A percentile compares a stretch with the other conserved stretches of the same genome.
Conservation (phyloP, 2,113 vertebrate genomes). For the rabbit (Oryctolagus cuniculus) region DNA sequence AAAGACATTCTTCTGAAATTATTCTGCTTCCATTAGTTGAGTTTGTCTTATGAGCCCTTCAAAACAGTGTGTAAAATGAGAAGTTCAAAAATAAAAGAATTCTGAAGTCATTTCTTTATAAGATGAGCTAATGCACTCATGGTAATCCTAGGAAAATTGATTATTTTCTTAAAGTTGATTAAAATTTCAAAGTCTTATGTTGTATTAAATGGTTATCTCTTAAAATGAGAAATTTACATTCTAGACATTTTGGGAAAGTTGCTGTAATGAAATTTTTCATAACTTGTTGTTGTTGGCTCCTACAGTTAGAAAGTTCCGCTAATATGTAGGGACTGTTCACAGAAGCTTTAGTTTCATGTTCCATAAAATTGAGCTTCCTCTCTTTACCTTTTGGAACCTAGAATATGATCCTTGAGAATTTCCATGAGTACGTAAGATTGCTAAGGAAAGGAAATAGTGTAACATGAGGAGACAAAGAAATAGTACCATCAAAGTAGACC, state of each 20-base stretch:
- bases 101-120: slow-evolving; percentile 29
- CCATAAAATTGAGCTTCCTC: slow-evolving; percentile 67
- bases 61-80: slow-evolving; percentile 32
- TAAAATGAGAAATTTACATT: slow-evolving; percentile 13
- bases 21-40: slow-evolving; percentile 39
- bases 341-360: slow-evolving; percentile 54
- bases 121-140: neutral
- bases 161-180: neutral
- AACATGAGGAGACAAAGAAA: too few species aligned
- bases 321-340: slow-evolving; percentile 1
- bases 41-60: slow-evolving; percentile 18
- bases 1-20: neutral
- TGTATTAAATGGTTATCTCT: slow-evolving; percentile 43
- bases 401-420: too few species aligned
- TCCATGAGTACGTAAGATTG: too few species aligned
- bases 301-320: slow-evolving; percentile 42
- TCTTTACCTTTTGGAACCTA: slow-evolving; percentile 55
- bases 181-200: neutral
- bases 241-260: neutral
- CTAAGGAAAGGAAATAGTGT: too few species aligned
- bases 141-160: slow-evolving; percentile 2
- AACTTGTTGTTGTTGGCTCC: neutral
- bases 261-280: neutral
- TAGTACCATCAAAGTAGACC: too few species aligned
- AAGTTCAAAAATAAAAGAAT: neutral